Conservation (phyloP, 2,113 vertebrate genomes). For the Paedocypris sp. region DNA sequence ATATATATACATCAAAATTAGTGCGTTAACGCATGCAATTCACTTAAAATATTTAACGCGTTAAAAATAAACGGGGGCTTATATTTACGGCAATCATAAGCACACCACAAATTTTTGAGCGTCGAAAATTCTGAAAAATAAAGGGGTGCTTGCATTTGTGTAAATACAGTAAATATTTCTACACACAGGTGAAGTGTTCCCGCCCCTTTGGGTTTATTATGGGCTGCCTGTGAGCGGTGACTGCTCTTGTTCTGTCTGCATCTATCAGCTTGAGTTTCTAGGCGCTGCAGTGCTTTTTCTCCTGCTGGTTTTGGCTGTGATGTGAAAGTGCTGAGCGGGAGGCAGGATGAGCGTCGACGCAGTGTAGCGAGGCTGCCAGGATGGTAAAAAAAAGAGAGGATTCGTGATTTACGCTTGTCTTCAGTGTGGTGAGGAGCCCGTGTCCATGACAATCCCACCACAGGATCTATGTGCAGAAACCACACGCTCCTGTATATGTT, state of each 20-base stretch:
- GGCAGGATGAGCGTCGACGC: neutral
- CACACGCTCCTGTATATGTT: no score
- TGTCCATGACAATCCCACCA: neutral
- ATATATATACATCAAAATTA: no score
- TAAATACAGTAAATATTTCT: no score
- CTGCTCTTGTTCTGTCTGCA: conserved; percentile 1
- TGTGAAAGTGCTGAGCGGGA: conserved; percentile 13
- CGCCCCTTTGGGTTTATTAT: conserved; percentile 4
- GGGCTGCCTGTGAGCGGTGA: neutral
- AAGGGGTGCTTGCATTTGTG: no score
- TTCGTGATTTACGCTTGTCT: neutral
- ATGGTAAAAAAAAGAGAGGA: neutral
- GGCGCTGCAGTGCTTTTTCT: conserved; percentile 7
- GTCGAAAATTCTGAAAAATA: no score
- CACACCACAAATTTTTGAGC: no score
- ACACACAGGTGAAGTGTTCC: no score
- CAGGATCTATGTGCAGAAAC: no score
- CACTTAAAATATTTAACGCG: no score
- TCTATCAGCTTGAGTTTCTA: neutral
- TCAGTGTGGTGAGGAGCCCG: neutral
- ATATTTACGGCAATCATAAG: no score
- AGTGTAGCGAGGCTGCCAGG: neutral
- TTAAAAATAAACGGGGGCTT: no score
- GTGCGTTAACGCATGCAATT: no score
- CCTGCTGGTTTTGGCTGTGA: neutral